A percentile compares a stretch with the other conserved stretches of the same genome.
phyloP scores from a whole-genome alignment of 2,797 vertebrate genomes.

The Mormyrops attenuatus region DNA sequence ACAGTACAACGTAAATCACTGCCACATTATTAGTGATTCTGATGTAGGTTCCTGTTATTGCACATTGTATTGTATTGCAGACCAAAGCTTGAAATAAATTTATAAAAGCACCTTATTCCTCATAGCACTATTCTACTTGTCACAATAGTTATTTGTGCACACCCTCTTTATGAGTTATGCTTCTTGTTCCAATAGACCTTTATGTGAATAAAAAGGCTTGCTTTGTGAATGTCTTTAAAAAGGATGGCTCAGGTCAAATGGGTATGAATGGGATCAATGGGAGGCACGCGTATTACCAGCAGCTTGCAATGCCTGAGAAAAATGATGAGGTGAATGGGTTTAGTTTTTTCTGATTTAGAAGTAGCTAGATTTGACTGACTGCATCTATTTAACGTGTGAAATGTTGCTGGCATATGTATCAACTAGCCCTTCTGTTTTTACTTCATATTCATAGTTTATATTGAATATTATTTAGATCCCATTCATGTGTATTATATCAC shows the following conservation, averaged over 20 bases:
- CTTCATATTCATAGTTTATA: neutral
- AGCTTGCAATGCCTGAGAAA: neutral
- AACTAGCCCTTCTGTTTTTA: neutral
- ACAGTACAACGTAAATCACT: neutral
- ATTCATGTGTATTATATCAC: neutral
- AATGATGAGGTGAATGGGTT: neutral
- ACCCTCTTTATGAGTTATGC: neutral
- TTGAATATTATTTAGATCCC: neutral
- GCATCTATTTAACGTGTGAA: neutral
- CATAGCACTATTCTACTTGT: neutral
- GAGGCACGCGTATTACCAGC: neutral
- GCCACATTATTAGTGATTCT: neutral
- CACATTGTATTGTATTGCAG: neutral
- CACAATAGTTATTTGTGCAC: neutral
- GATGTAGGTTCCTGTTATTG: neutral
- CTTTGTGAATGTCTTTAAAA: neutral
- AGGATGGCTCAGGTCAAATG: neutral
- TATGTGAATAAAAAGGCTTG: neutral
- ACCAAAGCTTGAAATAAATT: neutral
- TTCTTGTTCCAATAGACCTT: neutral
- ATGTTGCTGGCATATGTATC: neutral
- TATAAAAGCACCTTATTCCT: neutral
- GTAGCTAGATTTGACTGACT: neutral
- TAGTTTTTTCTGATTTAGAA: neutral
- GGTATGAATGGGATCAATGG: neutral